Base-by-base conservation (phyloP, 1,140 invertebrate genomes). In the Zaprionus camerounensis region DNA sequence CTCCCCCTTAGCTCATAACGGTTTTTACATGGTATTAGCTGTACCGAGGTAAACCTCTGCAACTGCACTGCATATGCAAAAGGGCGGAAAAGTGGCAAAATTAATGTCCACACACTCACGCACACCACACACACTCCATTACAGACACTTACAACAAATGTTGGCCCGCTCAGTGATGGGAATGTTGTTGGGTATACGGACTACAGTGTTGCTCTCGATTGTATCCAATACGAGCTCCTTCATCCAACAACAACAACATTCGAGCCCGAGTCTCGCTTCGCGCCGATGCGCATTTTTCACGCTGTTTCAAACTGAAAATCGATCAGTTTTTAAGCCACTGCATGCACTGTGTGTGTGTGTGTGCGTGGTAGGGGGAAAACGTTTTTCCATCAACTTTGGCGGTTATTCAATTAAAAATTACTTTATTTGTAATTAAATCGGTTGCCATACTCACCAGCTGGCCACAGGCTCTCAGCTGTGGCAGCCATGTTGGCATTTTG, bases 391-490 rank as follows among this genome's bases (percentile, higher is more conserved):
- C 83, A 86, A 86, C 83, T 87, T 86, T 87, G 75, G 81, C 80
- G 88, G 88, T 88, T 91, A 91, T 91, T 91, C 87, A 91, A 91
- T 91, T 91, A 91, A 91, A 91, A 91, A 91, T 91, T 91, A 91
- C 88, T 91, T 91, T 88, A 91, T 91, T 91, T 88, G 87, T 91
- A 91, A 91, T 91, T 91, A 91, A 91, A 91, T 91, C 84, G 83
- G 84, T 77, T 82, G 53, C 66, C 65, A 56, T 69, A 58, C 66
- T 77, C 68, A 55, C 55, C 69, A 65, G 53, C 59, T 70, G 56
- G 57, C 12, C 31, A 11, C 44, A 69, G 62, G 31, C 66, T 49
- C 34, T 26, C 71, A 67, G 67, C 67, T 71, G 78, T 53, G 70
- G 44, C 77, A 38, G 65, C 62, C 65, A 73, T 80, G 49, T 67